Percentiles rank a stretch among this genome's conserved stretches.
Evolutionary conservation across 1,140 invertebrate genomes (phyloP).

Genomic region (Drosophila guanche): DNA sequence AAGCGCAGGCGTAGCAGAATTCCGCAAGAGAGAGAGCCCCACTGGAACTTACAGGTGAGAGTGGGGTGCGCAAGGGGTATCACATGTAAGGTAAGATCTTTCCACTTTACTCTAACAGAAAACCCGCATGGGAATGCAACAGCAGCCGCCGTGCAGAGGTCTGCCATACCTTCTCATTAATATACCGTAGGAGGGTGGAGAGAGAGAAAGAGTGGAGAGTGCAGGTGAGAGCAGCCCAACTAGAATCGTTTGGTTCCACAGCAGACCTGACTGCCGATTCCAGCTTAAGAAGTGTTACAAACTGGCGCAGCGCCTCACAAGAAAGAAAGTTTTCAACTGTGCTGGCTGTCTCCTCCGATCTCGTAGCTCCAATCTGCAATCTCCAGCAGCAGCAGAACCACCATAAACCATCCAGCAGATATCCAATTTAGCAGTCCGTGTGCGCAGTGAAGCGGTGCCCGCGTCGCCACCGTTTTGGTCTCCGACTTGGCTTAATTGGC

Average conservation of each 20-base stretch:
- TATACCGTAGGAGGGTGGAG: slow-evolving; percentile 4
- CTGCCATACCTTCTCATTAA: too few relatives aligned
- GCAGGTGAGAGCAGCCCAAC: neutral
- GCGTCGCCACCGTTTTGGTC: slow-evolving; percentile 46
- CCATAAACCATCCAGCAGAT: neutral
- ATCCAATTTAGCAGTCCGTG: slow-evolving; percentile 29
- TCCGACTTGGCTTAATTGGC: slow-evolving; percentile 71
- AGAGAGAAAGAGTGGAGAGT: slow-evolving; percentile 18
- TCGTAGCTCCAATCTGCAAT: slow-evolving; percentile 14
- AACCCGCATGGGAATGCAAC: too few relatives aligned
- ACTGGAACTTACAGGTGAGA: slow-evolving; percentile 19
- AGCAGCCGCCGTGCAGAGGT: too few relatives aligned
- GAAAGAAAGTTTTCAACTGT: slow-evolving; percentile 80
- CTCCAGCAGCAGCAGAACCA: slow-evolving; percentile 15
- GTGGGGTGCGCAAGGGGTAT: too few relatives aligned
- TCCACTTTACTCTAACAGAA: too few relatives aligned
- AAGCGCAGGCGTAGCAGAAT: slow-evolving; percentile 73
- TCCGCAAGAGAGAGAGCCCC: slow-evolving; percentile 19
- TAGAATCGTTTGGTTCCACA: too few relatives aligned
- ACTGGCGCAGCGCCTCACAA: slow-evolving; percentile 61
- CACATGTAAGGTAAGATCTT: too few relatives aligned
- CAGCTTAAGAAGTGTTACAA: slow-evolving; percentile 82
- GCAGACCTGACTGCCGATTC: neutral
- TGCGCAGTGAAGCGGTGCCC: slow-evolving; percentile 71
- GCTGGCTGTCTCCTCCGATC: slow-evolving; percentile 55